Percentiles rank a stretch among this genome's conserved stretches.
These are phyloP conservation scores for Heliconius charithonia DNA, from an alignment of 2,888 invertebrate genomes.

Conservation along the genomic window DNA sequence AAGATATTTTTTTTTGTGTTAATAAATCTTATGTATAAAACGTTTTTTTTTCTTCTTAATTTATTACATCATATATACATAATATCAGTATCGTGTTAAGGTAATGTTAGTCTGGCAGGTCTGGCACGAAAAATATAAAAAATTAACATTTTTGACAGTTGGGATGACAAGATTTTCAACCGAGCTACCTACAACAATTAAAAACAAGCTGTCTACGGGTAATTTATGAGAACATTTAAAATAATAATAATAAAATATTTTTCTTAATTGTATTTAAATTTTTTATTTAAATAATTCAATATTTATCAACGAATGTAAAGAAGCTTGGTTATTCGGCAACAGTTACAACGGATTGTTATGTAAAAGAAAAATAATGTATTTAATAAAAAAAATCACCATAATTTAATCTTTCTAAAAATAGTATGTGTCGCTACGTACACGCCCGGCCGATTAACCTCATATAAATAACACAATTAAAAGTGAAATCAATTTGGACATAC, in stretches of 20 bases:
- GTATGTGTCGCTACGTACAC: conserved; percentile 60
- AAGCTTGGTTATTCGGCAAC: conserved; percentile 76
- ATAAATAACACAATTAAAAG: conserved; percentile 49
- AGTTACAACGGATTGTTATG: conserved; percentile 1
- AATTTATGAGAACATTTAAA: neutral
- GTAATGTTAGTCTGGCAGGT: conserved; percentile 77
- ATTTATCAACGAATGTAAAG: conserved; percentile 3
- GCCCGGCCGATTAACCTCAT: conserved; percentile 59
- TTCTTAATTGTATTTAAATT: neutral
- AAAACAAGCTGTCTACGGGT: conserved; percentile 25
- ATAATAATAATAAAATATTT: conserved; percentile 8
- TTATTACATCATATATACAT: conserved; percentile 83
- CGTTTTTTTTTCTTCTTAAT: conserved; percentile 67
- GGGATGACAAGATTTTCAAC: conserved; percentile 62
- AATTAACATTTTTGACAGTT: conserved; percentile 58
- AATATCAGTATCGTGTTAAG: conserved; percentile 80
- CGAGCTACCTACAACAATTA: conserved; percentile 58
- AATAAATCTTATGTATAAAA: conserved; percentile 70
- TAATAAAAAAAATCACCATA: conserved; percentile 58
- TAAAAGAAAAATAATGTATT: conserved; percentile 7
- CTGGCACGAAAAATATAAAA: conserved; percentile 66
- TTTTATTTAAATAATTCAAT: conserved; percentile 5
- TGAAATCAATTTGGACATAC: neutral
- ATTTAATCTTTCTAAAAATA: conserved; percentile 48
- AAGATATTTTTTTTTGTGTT: conserved; percentile 54